phyloP scores from a whole-genome alignment of 2,888 invertebrate genomes.

The Galerucella pusilla region DNA sequence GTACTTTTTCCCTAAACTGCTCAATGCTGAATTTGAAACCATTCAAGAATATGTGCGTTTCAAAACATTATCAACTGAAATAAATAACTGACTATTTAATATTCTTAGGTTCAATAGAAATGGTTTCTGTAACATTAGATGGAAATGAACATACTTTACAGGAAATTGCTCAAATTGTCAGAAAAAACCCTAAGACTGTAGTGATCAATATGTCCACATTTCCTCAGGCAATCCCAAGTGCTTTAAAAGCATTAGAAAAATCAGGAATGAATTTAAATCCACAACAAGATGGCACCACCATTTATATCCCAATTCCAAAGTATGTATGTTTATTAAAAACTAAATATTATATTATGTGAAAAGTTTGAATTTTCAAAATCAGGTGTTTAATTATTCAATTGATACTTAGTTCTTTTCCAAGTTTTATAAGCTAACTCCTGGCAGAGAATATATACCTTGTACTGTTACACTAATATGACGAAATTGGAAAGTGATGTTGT shows the following conservation, averaged over 20 bases:
- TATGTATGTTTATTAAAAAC: constrained; percentile 60
- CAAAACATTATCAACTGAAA: too few relatives aligned
- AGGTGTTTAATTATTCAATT: too few relatives aligned
- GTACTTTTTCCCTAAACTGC: too few relatives aligned
- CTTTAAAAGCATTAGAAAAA: constrained; percentile 77
- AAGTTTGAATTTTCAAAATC: too few relatives aligned
- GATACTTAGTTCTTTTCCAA: too few relatives aligned
- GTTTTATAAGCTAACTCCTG: too few relatives aligned
- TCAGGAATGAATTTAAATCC: constrained; percentile 94
- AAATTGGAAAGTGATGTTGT: too few relatives aligned
- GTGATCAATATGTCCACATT: constrained; percentile 85
- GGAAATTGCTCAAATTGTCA: constrained; percentile 87
- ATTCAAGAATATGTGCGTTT: too few relatives aligned
- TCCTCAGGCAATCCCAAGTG: constrained; percentile 87
- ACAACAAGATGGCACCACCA: constrained; percentile 92
- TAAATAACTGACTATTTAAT: not conserved
- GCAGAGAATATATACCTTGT: too few relatives aligned
- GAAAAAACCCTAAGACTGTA: constrained; percentile 88
- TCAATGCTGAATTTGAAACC: too few relatives aligned
- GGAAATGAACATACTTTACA: constrained; percentile 85
- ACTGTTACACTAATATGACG: too few relatives aligned
- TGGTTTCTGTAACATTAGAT: constrained; percentile 78
- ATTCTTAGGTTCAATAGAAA: constrained; percentile 78
- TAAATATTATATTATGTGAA: not conserved
- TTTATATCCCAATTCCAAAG: constrained; percentile 91